phyloP scores from a whole-genome alignment of 2,113 vertebrate genomes.

The Anarhynchus alexandrinus region DNA sequence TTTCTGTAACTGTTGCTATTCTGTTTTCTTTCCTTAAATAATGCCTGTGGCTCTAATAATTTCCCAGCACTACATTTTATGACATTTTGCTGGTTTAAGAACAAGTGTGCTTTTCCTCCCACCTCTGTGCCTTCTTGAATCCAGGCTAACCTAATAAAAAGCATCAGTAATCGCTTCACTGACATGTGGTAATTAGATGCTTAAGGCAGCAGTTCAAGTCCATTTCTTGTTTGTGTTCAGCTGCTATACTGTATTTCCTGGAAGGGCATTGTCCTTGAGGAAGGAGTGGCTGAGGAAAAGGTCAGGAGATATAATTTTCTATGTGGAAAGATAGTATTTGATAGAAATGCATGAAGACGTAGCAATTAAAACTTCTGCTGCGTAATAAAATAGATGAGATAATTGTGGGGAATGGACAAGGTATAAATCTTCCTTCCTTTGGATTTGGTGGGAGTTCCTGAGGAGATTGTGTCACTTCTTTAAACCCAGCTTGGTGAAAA shows the following conservation, averaged over 20 bases:
- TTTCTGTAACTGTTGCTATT: background rate
- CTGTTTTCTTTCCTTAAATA: background rate
- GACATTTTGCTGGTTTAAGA: background rate
- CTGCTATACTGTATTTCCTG: background rate
- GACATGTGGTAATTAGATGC: background rate
- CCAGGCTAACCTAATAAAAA: background rate
- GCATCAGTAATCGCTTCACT: background rate
- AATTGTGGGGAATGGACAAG: background rate
- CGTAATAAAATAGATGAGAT: background rate
- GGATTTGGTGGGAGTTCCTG: background rate
- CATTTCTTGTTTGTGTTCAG: background rate
- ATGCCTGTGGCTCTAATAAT: background rate
- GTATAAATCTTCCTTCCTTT: background rate
- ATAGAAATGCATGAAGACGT: background rate
- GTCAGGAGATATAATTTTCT: background rate
- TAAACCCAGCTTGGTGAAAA: background rate
- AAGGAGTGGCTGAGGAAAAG: background rate
- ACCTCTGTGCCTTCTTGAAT: background rate
- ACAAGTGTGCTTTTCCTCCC: background rate
- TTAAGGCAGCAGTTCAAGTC: background rate
- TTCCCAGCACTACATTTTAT: background rate
- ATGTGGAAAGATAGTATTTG: background rate
- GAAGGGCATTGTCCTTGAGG: background rate
- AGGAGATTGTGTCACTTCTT: background rate
- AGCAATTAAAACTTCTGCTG: background rate